Percentiles rank a stretch among this genome's conserved stretches.
These are phyloP conservation scores for Pachycephala philippinensis DNA, from an alignment of 2,113 vertebrate genomes.

Conservation along the genomic window DNA sequence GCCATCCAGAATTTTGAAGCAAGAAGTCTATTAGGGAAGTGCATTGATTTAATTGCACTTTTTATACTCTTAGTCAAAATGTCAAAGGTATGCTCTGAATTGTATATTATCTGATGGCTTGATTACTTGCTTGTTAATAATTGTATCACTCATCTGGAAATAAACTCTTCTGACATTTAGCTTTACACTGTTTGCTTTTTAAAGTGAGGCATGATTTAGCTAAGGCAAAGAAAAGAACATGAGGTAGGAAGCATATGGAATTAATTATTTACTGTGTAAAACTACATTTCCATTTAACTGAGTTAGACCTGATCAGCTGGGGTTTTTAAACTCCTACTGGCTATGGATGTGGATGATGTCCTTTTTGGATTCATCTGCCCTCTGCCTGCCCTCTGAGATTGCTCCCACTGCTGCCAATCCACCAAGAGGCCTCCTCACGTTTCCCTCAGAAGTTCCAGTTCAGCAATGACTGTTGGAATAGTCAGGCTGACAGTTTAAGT, in stretches of 20 bases:
- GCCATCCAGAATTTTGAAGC: neutral
- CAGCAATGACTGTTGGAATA: neutral
- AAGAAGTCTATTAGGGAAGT: neutral
- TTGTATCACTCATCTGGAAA: slow-evolving; percentile 26
- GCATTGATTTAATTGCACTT: slow-evolving; percentile 19
- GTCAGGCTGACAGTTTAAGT: neutral
- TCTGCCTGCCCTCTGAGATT: neutral
- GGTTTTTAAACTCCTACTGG: neutral
- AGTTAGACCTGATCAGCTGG: neutral
- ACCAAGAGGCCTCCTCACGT: neutral
- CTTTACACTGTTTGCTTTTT: neutral
- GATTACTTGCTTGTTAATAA: slow-evolving; percentile 40
- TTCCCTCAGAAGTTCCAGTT: neutral
- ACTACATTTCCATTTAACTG: neutral
- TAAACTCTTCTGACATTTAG: slow-evolving; percentile 23
- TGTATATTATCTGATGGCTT: neutral
- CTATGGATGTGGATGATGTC: neutral
- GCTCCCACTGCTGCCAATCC: neutral
- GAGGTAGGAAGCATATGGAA: neutral
- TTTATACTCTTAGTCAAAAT: neutral
- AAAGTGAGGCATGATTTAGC: neutral
- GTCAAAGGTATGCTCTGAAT: slow-evolving; percentile 18
- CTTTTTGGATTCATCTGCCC: neutral
- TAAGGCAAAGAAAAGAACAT: neutral
- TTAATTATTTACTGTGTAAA: slow-evolving; percentile 12